Evolutionary conservation across 2,113 vertebrate genomes (phyloP), one percentile per base, ranked within the genome.

Genomic region (Peromyscus leucopus): DNA sequence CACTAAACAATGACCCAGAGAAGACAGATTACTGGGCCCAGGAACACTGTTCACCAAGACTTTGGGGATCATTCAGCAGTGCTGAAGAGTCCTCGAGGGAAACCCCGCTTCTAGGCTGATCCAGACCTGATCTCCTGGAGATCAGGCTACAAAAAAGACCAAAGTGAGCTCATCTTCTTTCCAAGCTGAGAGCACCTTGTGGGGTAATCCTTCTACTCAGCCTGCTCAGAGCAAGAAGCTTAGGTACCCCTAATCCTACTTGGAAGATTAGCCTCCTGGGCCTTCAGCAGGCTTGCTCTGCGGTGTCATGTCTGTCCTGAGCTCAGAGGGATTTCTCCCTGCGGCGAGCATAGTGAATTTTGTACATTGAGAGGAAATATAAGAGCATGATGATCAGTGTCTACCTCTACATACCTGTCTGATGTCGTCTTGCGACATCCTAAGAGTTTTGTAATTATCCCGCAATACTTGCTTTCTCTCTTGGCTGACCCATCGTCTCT

Each of bases 81-180:
- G 67, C 61, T 31, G 22, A 46, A 89, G 83, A n/a, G 51, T 46
- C 26, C 19, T n/a, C 21, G 26, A 36, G 31, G 31, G 31, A 51
- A 57, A 33, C 69, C 1, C 26, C 4, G 5, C 28, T 72, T 5
- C 33, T 36, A n/a, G 0, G 4, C 0, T 0, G 42, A 46, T n/a
- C 82, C 90, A 84, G 87, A 93, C 93, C 85, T 7, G 55, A 76
- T 76, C n/a, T 36, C 51, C 63, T 2, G 33, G 5, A 67, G 17
- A 61, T 0, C 3, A 0, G 85, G 39, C 79, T 90, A 82, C 12
- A 7, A 31, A 39, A 80, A 95, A n/a, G 84, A 86, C 87, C 79
- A 12, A 0, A n/a, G 57, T 0, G 0, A n/a, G 65, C 48, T 51
- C 0, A 1, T 19, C 17, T 55, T 0, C 39, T 36, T 93, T 42